Evolutionary conservation across 2,888 invertebrate genomes (phyloP).

Genomic region (Melikaiella ostensackeni): DNA sequence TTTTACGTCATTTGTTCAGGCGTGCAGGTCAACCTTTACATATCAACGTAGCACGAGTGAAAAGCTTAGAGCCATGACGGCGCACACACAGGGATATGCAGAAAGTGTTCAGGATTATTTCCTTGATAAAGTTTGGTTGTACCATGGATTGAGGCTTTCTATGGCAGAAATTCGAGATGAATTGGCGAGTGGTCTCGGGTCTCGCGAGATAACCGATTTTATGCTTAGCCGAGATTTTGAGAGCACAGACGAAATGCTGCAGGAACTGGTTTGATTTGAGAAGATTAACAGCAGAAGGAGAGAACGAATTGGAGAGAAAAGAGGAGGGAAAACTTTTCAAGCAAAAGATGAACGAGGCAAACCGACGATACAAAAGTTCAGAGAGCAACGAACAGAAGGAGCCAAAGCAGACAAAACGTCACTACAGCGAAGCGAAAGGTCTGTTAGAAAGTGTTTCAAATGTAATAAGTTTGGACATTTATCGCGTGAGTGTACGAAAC

Average conservation of each 20-base stretch:
- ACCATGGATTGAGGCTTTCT: neutral
- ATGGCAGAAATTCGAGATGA: constrained; percentile 25
- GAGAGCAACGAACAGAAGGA: too few relatives aligned
- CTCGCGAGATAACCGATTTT: neutral
- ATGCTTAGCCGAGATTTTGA: neutral
- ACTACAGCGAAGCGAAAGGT: neutral
- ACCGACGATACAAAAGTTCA: too few relatives aligned
- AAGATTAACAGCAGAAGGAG: neutral
- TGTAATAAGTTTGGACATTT: too few relatives aligned
- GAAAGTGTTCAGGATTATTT: constrained; percentile 37
- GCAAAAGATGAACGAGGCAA: neutral
- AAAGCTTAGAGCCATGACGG: constrained; percentile 42
- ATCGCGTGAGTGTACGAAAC: too few relatives aligned
- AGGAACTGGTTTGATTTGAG: neutral
- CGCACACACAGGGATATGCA: constrained; percentile 40
- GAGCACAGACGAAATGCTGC: constrained; percentile 11
- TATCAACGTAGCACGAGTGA: constrained; percentile 35
- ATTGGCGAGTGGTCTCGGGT: neutral
- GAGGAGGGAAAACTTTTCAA: neutral
- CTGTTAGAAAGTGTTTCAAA: too few relatives aligned
- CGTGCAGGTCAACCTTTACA: constrained; percentile 19
- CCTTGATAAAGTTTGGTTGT: constrained; percentile 32
- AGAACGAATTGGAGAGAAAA: neutral
- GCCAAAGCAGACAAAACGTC: too few relatives aligned
- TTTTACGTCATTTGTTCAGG: constrained; percentile 22